These are phyloP conservation scores for Oceanodroma tethys DNA, from an alignment of 2,113 vertebrate genomes.

Conservation along the genomic window DNA sequence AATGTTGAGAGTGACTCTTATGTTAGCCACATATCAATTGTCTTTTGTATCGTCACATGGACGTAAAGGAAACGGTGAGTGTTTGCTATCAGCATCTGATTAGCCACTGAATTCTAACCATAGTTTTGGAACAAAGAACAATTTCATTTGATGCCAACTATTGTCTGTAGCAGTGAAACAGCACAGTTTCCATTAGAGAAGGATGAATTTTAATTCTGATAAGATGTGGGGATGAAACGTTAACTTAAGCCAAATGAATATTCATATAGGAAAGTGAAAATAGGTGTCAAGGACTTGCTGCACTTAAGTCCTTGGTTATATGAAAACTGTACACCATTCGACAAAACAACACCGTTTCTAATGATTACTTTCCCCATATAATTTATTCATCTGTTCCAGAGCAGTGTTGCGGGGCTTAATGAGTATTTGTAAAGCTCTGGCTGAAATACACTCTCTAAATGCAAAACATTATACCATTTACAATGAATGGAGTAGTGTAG, in stretches of 20 bases:
- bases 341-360: constrained; percentile 53
- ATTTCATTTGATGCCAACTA: not conserved
- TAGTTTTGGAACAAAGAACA: constrained; percentile 37
- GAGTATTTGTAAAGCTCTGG: constrained; percentile 53
- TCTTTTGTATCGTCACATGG: not conserved
- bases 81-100: constrained; percentile 34
- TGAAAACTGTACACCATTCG: constrained; percentile 27
- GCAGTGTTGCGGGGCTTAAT: constrained; percentile 27
- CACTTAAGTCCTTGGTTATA: constrained; percentile 38
- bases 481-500: constrained; percentile 28
- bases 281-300: constrained; percentile 60
- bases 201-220: constrained; percentile 18
- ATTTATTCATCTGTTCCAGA: constrained; percentile 63
- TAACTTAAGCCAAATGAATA: constrained; percentile 48
- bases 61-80: not conserved
- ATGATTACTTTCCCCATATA: constrained; percentile 39
- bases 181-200: not conserved
- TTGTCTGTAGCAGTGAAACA: not conserved
- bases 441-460: constrained; percentile 45
- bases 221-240: not conserved
- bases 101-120: constrained; percentile 22
- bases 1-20: not conserved
- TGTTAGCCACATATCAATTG: not conserved
- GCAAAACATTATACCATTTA: constrained; percentile 36
- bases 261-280: constrained; percentile 52